These are phyloP conservation scores for Podocnemis expansa DNA, from an alignment of 2,113 vertebrate species.

Conservation along the genomic window DNA sequence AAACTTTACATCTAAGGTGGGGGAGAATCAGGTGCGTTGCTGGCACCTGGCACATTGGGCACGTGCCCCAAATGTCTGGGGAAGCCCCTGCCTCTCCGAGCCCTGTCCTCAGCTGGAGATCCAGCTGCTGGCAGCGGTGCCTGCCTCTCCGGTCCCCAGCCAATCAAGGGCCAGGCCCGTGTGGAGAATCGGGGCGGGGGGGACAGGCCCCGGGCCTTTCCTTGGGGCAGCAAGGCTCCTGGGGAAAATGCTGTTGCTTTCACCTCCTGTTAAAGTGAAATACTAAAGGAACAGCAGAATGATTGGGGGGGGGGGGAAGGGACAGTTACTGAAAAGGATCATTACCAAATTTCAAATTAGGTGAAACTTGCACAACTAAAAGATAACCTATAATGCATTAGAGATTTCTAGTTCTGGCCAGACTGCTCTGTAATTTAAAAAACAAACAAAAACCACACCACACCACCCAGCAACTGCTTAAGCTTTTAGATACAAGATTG, in stretches of 20 bases:
- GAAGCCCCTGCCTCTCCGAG: too few relatives aligned
- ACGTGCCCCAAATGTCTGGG: too few relatives aligned
- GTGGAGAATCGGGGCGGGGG: too few relatives aligned
- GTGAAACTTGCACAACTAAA: background rate
- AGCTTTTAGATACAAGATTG: background rate
- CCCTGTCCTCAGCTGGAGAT: too few relatives aligned
- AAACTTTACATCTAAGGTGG: background rate
- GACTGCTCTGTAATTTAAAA: background rate
- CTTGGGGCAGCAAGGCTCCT: too few relatives aligned
- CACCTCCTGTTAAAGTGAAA: background rate
- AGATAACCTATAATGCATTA: background rate
- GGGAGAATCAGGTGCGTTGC: too few relatives aligned
- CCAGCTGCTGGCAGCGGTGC: too few relatives aligned
- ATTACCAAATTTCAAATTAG: background rate
- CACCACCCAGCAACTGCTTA: background rate
- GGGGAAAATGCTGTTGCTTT: background rate
- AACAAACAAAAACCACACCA: too few relatives aligned
- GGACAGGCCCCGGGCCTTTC: too few relatives aligned
- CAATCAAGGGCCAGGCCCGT: too few relatives aligned
- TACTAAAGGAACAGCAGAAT: background rate
- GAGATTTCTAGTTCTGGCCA: background rate
- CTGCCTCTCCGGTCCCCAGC: too few relatives aligned
- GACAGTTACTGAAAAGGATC: background rate
- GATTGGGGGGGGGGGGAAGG: background rate
- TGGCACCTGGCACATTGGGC: too few relatives aligned